Base-by-base conservation (phyloP, 2,888 invertebrate species). In the Mythimna albipuncta region DNA sequence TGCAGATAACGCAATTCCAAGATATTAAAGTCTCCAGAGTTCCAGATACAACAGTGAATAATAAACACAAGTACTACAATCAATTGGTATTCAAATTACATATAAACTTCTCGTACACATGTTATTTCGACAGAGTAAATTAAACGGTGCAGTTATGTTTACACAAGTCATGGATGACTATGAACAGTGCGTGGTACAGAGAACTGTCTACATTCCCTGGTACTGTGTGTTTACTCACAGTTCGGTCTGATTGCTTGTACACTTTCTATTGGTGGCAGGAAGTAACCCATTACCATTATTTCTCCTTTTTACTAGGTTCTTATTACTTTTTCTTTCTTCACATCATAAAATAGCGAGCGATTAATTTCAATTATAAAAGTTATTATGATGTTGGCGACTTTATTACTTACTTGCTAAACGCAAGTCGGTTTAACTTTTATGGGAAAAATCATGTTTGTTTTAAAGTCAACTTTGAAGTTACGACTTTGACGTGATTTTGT, bases 261-360 rank as follows among this genome's bases (percentile, higher is more conserved):
- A 83, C 83, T 85, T 84, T 84, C 82, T 78, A 84, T 77, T 80
- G 59, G 65, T 72, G 62, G 57, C 72, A 81, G 85, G 85, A 85
- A 84, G 78, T 85, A 79, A 79, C 85, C 84, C 78, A 83, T 85
- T 85, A 85, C 76, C 65, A 73, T 79, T 80, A 67, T 78, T 79
- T 73, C 41, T 73, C 47, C 52, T 10, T 70, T 75, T 77, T 58
- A 70, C 44, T 67, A 69, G 2, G 35, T 58, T 35, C 58, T 41
- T 61, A 61, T 61, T 61, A 61, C 21, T 61, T 21, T 1, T 21
- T 69, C 62, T 64, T 81, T 67, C 55, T 67, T 69, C 61, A 64
- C 54, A 57, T 70, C 59, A 65, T 80, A 70, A 72, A 80, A 70
- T 77, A 64, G 68, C 64, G 54, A 50, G 10, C 41, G 64, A 81